These are phyloP conservation scores for Tiphia femorata DNA, from an alignment of 2,888 invertebrate species.

Conservation along the genomic window DNA sequence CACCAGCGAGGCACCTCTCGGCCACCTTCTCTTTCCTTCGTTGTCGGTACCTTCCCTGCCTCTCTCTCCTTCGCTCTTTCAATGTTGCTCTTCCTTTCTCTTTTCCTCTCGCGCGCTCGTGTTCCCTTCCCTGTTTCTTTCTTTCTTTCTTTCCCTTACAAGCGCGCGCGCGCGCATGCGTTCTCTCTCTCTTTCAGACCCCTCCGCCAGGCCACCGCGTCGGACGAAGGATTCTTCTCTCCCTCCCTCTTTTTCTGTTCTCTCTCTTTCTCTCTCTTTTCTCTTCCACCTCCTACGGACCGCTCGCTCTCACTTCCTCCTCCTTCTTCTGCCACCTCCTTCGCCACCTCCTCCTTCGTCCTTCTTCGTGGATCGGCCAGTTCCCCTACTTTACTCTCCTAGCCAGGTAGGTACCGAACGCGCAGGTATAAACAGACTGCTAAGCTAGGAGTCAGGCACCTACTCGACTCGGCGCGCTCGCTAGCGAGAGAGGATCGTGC, in stretches of 20 bases:
- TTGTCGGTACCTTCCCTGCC: conserved; percentile 28
- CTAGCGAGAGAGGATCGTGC: no score
- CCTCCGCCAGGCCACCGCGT: conserved; percentile 23
- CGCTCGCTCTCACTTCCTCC: conserved; percentile 8
- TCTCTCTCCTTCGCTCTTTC: conserved; percentile 15
- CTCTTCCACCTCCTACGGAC: conserved; percentile 19
- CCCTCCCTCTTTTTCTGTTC: conserved; percentile 8
- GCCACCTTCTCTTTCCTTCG: conserved; percentile 37
- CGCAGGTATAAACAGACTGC: conserved; percentile 13
- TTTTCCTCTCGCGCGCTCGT: no score
- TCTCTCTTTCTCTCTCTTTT: no score
- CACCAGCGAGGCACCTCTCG: conserved; percentile 33
- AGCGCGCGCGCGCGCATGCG: no score
- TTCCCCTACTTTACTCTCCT: conserved; percentile 42
- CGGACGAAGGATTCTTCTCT: conserved; percentile 12
- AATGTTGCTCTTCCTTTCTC: no score
- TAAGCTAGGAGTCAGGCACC: neutral
- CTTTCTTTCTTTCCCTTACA: no score
- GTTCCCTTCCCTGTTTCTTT: no score
- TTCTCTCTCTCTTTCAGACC: conserved; percentile 34
- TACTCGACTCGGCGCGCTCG: neutral
- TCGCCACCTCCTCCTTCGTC: conserved; percentile 20
- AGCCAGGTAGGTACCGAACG: conserved; percentile 31
- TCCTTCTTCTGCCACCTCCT: conserved; percentile 18
- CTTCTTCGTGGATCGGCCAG: conserved; percentile 35